Conservation (phyloP, 2,888 invertebrate genomes). For the Platycheirus rosarum region DNA sequence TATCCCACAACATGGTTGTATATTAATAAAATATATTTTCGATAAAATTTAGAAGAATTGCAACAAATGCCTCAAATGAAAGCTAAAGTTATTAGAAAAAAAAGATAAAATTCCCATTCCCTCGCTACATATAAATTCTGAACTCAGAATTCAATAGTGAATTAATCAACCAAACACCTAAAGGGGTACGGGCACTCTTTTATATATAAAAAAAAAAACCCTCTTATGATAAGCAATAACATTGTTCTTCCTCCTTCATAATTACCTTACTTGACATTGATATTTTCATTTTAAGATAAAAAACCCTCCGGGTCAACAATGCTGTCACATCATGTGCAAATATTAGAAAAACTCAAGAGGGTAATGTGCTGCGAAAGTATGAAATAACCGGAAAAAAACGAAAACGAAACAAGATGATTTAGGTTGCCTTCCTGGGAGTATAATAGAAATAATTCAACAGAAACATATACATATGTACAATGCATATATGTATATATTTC, state of each 20-base stretch:
- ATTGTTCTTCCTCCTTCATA: conserved; percentile 1
- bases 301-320: conserved; percentile 37
- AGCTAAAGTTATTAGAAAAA: too few relatives aligned
- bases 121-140: too few relatives aligned
- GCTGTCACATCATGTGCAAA: conserved; percentile 49
- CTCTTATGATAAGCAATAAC: conserved; percentile 20
- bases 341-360: conserved; percentile 50
- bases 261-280: conserved; percentile 30
- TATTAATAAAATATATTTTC: too few relatives aligned
- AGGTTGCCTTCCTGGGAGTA: conserved; percentile 14
- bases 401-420: conserved; percentile 12
- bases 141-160: too few relatives aligned
- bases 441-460: conserved; percentile 13
- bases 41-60: too few relatives aligned
- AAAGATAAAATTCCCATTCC: too few relatives aligned
- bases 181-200: too few relatives aligned
- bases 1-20: neutral
- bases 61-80: too few relatives aligned
- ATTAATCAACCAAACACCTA: too few relatives aligned
- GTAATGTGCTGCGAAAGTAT: conserved; percentile 54
- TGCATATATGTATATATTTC: too few relatives aligned
- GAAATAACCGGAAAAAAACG: neutral
- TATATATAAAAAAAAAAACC: neutral
- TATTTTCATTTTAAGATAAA: conserved; percentile 14
- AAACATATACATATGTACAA: too few relatives aligned